Evolutionary conservation across 2,797 vertebrate genomes (phyloP).

Genomic region (Geotrypetes seraphini): DNA sequence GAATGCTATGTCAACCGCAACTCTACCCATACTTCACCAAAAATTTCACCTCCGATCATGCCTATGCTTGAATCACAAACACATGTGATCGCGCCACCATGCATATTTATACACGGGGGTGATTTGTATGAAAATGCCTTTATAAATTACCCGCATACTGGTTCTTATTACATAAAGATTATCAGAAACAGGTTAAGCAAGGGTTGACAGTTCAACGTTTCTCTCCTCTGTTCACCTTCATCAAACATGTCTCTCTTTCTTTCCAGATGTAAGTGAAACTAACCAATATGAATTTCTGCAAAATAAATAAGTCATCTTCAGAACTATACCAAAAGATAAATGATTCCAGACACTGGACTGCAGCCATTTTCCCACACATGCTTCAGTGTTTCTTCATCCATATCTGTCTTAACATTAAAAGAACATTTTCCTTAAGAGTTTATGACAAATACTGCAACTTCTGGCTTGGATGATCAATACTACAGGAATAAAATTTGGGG

Average conservation of each 20-base stretch:
- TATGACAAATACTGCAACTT: slow-evolving; percentile 41
- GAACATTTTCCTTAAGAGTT: slow-evolving; percentile 35
- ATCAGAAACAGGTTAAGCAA: slow-evolving; percentile 21
- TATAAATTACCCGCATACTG: too few relatives aligned
- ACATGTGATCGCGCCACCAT: too few relatives aligned
- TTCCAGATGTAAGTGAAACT: slow-evolving; percentile 53
- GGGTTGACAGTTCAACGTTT: slow-evolving; percentile 24
- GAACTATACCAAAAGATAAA: slow-evolving; percentile 65
- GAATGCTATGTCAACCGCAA: too few relatives aligned
- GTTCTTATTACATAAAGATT: too few relatives aligned
- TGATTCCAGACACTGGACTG: slow-evolving; percentile 75
- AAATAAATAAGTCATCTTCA: slow-evolving; percentile 67
- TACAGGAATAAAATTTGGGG: slow-evolving; percentile 11
- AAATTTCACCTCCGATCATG: too few relatives aligned
- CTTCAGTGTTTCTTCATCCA: slow-evolving; percentile 76
- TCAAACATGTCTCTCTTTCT: slow-evolving; percentile 29
- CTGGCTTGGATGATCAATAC: slow-evolving; percentile 20
- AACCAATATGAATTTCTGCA: slow-evolving; percentile 62
- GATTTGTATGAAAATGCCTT: too few relatives aligned
- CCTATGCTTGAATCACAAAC: too few relatives aligned
- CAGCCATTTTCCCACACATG: slow-evolving; percentile 82
- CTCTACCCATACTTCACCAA: too few relatives aligned
- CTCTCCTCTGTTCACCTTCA: slow-evolving; percentile 22
- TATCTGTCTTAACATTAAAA: slow-evolving; percentile 62
- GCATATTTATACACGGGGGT: too few relatives aligned